These are phyloP conservation scores for Andrena bicolor DNA, from an alignment of 2,888 invertebrate species.

Conservation along the genomic window DNA sequence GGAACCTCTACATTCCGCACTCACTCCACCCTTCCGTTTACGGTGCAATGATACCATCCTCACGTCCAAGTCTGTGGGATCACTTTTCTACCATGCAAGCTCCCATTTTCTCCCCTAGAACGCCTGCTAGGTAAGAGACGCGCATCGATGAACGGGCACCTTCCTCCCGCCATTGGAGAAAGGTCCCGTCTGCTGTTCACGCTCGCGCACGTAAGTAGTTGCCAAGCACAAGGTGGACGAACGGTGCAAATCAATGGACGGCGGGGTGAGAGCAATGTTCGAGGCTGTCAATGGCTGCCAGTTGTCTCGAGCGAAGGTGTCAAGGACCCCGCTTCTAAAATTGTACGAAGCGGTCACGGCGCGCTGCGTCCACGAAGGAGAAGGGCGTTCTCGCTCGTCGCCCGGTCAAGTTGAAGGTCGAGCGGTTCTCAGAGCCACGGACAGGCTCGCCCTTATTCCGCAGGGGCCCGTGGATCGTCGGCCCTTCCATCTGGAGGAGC, in stretches of 20 bases:
- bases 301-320: slow-evolving; percentile 66
- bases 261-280: slow-evolving; percentile 42
- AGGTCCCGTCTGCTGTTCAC: slow-evolving; percentile 17
- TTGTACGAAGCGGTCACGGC: slow-evolving; percentile 60
- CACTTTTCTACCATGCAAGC: not conserved
- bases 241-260: slow-evolving; percentile 59
- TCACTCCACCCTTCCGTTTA: too few relatives aligned
- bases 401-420: slow-evolving; percentile 82
- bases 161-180: slow-evolving; percentile 4
- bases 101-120: not conserved
- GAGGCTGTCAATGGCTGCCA: slow-evolving; percentile 63
- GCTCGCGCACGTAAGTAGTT: slow-evolving; percentile 9
- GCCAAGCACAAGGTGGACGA: slow-evolving; percentile 12
- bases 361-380: slow-evolving; percentile 48
- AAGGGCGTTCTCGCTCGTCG: slow-evolving; percentile 61
- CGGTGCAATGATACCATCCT: too few relatives aligned
- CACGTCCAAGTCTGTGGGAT: too few relatives aligned
- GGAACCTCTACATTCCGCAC: too few relatives aligned
- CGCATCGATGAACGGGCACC: not conserved
- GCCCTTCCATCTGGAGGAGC: slow-evolving; percentile 23
- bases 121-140: not conserved
- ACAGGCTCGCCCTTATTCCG: slow-evolving; percentile 42
- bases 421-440: slow-evolving; percentile 25
- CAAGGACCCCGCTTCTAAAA: slow-evolving; percentile 76
- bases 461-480: slow-evolving; percentile 17